Percentiles rank a stretch among this genome's conserved stretches.
Evolutionary conservation across 2,797 vertebrate genomes (phyloP).

Genomic region (Meriones psammophilus): DNA sequence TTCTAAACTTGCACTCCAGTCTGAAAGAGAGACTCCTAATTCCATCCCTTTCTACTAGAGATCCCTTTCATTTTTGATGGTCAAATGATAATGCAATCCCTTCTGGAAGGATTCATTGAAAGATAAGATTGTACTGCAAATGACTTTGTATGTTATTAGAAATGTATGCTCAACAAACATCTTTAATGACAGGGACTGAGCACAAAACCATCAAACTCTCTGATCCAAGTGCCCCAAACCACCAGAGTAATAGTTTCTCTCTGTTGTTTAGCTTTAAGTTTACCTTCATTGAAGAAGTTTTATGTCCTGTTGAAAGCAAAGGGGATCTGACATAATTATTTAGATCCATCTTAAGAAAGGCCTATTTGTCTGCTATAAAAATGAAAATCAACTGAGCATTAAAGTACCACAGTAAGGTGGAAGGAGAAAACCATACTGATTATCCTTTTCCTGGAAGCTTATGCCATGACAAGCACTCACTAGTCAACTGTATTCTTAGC

Average conservation of each 20-base stretch:
- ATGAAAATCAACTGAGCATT: constrained; percentile 10
- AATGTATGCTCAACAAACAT: neutral
- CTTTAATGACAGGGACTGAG: neutral
- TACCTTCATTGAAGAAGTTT: neutral
- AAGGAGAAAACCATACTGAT: neutral
- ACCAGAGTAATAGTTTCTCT: neutral
- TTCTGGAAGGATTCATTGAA: constrained; percentile 8
- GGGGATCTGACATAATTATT: neutral
- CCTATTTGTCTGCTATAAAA: constrained; percentile 6
- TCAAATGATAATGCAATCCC: neutral
- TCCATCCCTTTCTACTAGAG: neutral
- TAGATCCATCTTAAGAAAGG: neutral
- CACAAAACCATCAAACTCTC: neutral
- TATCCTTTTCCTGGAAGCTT: neutral
- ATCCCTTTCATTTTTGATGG: neutral
- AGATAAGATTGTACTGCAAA: constrained; percentile 27
- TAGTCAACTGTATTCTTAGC: neutral
- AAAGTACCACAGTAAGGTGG: neutral
- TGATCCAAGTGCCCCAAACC: neutral
- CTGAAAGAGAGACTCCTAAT: neutral
- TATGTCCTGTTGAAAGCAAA: constrained; percentile 19
- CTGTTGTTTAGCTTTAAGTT: constrained; percentile 5
- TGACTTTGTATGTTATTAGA: neutral
- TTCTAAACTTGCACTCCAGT: neutral
- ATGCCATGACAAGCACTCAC: neutral